These are phyloP conservation scores for Olivierus martensii DNA, from an alignment of 1,140 invertebrate species.

Conservation along the genomic window DNA sequence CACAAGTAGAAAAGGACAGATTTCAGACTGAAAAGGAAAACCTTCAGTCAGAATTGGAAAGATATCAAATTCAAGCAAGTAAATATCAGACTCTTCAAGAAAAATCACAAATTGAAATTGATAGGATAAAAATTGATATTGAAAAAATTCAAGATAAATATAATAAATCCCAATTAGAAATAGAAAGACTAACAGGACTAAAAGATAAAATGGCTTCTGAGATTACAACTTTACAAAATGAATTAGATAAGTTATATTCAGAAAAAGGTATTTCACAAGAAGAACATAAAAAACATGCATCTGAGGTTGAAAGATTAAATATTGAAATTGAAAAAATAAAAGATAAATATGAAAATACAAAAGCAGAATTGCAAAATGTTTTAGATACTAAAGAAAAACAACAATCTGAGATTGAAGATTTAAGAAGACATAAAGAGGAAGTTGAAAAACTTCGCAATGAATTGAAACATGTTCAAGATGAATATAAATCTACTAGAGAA, in stretches of 20 bases:
- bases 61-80: conserved; percentile 57
- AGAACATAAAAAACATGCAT: conserved; percentile 14
- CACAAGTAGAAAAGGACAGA: conserved; percentile 58
- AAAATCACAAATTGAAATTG: conserved; percentile 62
- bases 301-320: conserved; percentile 34
- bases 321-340: conserved; percentile 53
- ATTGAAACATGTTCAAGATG: no score
- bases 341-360: conserved; percentile 19
- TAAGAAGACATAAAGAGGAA: conserved; percentile 1
- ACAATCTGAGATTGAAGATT: conserved; percentile 15
- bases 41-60: conserved; percentile 58
- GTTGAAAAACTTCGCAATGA: background rate
- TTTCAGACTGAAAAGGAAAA: conserved; percentile 54
- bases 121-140: conserved; percentile 64
- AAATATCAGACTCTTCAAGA: conserved; percentile 56
- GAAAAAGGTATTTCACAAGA: conserved; percentile 25
- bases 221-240: conserved; percentile 4
- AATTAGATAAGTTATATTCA: conserved; percentile 14
- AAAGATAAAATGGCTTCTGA: conserved; percentile 25
- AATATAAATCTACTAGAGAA: no score
- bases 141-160: conserved; percentile 70
- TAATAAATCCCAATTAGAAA: conserved; percentile 61
- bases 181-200: conserved; percentile 52
- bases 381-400: conserved; percentile 17
- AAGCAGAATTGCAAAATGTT: conserved; percentile 16